Percentiles rank a stretch among this genome's conserved stretches.
Evolutionary conservation across 2,113 vertebrate species (phyloP).

Genomic region (Campylomormyrus tamandua): DNA sequence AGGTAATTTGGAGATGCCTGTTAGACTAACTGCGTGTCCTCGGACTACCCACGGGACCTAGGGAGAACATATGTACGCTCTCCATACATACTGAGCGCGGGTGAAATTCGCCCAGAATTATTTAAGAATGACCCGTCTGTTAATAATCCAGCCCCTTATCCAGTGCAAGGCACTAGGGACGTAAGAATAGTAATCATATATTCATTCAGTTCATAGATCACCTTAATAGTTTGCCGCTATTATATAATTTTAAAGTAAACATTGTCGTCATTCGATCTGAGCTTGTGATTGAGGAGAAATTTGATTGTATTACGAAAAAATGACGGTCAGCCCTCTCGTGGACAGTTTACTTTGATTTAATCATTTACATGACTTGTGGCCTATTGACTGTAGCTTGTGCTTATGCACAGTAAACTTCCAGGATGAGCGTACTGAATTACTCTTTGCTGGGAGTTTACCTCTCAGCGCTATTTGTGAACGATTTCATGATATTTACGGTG

Average conservation of each 20-base stretch:
- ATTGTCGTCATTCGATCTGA: not conserved
- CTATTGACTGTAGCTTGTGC: constrained; percentile 12
- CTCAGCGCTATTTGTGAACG: constrained; percentile 25
- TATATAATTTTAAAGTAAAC: not conserved
- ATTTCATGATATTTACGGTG: constrained; percentile 19
- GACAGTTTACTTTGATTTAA: constrained; percentile 52
- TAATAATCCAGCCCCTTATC: not conserved
- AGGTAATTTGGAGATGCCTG: not conserved
- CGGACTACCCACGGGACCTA: not conserved
- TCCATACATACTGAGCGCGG: not conserved
- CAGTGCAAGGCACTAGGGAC: not conserved
- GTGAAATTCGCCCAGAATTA: not conserved
- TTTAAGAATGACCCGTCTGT: not conserved
- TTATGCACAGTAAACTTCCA: constrained; percentile 22
- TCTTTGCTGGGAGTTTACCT: constrained; percentile 31
- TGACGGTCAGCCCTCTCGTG: constrained; percentile 10
- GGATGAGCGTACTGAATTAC: constrained; percentile 28
- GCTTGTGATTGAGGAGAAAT: not conserved
- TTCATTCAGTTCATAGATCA: not conserved
- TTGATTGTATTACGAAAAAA: constrained; percentile 1
- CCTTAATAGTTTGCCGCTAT: not conserved
- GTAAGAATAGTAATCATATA: not conserved
- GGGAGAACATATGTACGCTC: not conserved
- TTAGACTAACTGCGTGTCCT: not conserved
- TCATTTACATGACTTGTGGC: constrained; percentile 48